These are phyloP conservation scores for Chrosomus eos DNA, from an alignment of 2,797 vertebrate species.

Conservation along the genomic window DNA sequence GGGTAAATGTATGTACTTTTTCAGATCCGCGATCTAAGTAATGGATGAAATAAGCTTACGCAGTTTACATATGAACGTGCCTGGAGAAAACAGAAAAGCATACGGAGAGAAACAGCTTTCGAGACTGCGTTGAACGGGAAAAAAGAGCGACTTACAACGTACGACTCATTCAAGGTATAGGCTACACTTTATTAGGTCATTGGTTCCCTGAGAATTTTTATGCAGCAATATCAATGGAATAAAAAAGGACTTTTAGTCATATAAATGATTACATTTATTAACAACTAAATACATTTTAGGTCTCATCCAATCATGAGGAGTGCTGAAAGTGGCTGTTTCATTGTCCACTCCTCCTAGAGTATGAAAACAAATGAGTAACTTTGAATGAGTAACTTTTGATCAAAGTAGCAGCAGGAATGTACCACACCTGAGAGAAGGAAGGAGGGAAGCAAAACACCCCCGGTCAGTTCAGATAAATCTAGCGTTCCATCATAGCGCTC, in stretches of 20 bases:
- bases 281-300: background rate
- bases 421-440: conserved; percentile 44
- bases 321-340: background rate
- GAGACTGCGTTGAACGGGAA: too few relatives aligned
- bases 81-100: too few relatives aligned
- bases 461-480: background rate
- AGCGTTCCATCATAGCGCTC: background rate
- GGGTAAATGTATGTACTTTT: too few relatives aligned
- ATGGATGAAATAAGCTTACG: too few relatives aligned
- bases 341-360: background rate
- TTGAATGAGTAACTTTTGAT: conserved; percentile 51
- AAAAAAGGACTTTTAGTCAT: background rate
- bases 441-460: background rate
- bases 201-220: background rate
- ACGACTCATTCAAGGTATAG: background rate
- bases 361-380: conserved; percentile 55
- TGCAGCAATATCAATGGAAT: background rate
- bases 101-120: too few relatives aligned
- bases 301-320: background rate
- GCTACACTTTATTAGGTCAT: background rate
- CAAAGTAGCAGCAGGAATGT: conserved; percentile 48
- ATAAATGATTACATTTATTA: background rate
- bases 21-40: too few relatives aligned
- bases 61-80: too few relatives aligned
- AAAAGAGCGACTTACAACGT: background rate